Conservation (phyloP, 2,797 vertebrate species). For the Chiloscyllium punctatum region DNA sequence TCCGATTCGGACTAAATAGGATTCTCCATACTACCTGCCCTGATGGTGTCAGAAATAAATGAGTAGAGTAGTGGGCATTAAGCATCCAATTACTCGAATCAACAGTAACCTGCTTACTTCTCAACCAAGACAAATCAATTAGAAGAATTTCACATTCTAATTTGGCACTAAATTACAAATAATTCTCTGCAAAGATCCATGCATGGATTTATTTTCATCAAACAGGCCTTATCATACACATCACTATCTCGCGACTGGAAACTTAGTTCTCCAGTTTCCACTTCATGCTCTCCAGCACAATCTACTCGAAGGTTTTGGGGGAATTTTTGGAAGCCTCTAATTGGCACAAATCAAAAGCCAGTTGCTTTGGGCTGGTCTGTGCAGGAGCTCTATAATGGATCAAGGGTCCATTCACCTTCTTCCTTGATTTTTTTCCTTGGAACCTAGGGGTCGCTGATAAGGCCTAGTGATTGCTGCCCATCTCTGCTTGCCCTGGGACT, state of each 20-base stretch:
- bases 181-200: background rate
- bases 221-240: background rate
- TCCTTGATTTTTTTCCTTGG: no score
- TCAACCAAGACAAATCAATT: conserved; percentile 8
- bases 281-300: background rate
- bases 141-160: background rate
- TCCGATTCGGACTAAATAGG: background rate
- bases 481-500: no score
- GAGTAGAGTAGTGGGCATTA: background rate
- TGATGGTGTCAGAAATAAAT: background rate
- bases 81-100: background rate
- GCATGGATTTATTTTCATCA: background rate
- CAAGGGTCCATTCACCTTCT: no score
- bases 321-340: background rate
- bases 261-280: background rate
- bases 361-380: no score
- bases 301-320: background rate
- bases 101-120: background rate
- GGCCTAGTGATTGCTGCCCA: no score
- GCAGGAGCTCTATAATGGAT: background rate
- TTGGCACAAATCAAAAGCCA: background rate
- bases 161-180: background rate
- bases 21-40: background rate
- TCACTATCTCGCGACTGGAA: background rate
- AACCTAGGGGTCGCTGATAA: no score